phyloP scores from a whole-genome alignment of 2,113 vertebrate genomes.

The Menura novaehollandiae region DNA sequence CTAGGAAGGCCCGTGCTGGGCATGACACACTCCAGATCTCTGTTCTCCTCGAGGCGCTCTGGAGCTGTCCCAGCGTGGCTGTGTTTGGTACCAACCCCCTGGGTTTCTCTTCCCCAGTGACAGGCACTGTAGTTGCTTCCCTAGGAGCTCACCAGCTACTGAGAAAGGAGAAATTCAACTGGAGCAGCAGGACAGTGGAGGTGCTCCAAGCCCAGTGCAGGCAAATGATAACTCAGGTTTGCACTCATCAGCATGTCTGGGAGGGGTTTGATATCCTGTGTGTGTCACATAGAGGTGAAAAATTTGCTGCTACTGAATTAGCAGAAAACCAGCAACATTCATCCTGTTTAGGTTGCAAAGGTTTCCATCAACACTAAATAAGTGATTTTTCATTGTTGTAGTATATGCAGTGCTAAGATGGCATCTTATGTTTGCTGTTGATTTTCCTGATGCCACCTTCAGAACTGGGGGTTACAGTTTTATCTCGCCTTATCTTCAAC shows the following conservation, averaged over 20 bases:
- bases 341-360: background rate
- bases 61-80: background rate
- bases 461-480: background rate
- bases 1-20: background rate
- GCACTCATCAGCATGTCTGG: background rate
- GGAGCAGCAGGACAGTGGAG: background rate
- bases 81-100: background rate
- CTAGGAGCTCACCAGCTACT: background rate
- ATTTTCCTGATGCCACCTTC: background rate
- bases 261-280: background rate
- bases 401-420: background rate
- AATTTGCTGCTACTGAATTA: background rate
- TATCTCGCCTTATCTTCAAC: background rate
- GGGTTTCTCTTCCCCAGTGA: background rate
- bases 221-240: background rate
- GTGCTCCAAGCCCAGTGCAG: background rate
- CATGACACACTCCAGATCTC: background rate
- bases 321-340: background rate
- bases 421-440: background rate
- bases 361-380: background rate
- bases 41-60: background rate
- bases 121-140: background rate
- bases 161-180: background rate
- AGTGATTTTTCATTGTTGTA: background rate
- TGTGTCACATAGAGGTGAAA: background rate